Conservation (phyloP, 1,140 invertebrate genomes). For the Helicoverpa zea region DNA sequence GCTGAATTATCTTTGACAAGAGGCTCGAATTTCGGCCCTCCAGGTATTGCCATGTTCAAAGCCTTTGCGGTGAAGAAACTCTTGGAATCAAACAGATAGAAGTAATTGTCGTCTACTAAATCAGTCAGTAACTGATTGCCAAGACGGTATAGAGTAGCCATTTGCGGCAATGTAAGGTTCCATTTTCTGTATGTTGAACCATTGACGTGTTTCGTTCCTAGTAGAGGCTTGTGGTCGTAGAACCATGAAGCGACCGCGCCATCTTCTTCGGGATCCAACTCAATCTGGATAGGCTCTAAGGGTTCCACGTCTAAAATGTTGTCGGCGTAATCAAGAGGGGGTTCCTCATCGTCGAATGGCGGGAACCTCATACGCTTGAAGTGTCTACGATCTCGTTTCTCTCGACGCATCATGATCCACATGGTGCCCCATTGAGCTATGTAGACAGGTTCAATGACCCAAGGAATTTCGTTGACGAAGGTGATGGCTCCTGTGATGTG, state of each 20-base stretch:
- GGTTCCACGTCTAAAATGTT: conserved; percentile 99
- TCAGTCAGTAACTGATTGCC: conserved; percentile 99
- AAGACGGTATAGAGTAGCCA: conserved; percentile 98
- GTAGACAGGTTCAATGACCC: conserved; percentile 99
- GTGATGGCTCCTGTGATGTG: conserved; percentile 99
- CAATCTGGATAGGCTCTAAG: conserved; percentile 99
- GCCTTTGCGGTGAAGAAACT: conserved; percentile 99
- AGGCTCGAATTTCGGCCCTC: conserved; percentile 99
- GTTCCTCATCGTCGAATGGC: conserved; percentile 99
- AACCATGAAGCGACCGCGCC: conserved; percentile 97
- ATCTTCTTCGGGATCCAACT: conserved; percentile 98
- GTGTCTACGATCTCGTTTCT: conserved; percentile 99
- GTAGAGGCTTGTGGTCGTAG: conserved; percentile 99
- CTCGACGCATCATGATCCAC: conserved; percentile 99
- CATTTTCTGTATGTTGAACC: conserved; percentile 98
- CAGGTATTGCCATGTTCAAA: conserved; percentile 99
- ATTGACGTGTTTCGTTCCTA: conserved; percentile 97
- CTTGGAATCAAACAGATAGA: conserved; percentile 99
- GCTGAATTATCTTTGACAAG: conserved; percentile 99
- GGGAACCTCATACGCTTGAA: conserved; percentile 99
- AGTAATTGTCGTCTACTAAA: conserved; percentile 99
- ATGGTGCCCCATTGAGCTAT: conserved; percentile 99
- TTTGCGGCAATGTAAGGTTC: conserved; percentile 98
- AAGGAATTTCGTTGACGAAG: conserved; percentile 99
- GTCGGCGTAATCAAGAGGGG: conserved; percentile 99